Percentiles rank a stretch among this genome's conserved stretches.
These are phyloP conservation scores for Acleris literana DNA, from an alignment of 2,888 invertebrate species.

Conservation along the genomic window DNA sequence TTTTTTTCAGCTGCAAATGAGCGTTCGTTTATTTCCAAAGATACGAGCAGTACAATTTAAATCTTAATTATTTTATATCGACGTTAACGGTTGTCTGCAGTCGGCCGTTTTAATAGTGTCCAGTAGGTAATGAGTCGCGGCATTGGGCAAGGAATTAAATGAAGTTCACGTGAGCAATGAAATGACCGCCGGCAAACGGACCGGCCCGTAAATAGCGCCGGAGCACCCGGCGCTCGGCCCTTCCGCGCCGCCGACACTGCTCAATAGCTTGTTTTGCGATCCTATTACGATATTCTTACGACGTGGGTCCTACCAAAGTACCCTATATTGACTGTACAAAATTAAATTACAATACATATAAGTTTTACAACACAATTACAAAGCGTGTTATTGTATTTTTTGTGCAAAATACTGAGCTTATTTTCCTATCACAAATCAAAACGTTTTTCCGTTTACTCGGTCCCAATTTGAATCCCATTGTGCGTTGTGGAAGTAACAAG, in stretches of 20 bases:
- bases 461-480: constrained; percentile 26
- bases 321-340: constrained; percentile 19
- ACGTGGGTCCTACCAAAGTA: constrained; percentile 14
- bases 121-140: constrained; percentile 17
- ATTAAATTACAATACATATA: constrained; percentile 3
- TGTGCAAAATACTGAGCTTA: not conserved
- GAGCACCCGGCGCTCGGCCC: constrained; percentile 57
- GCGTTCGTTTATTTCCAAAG: too few relatives aligned
- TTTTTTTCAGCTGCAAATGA: too few relatives aligned
- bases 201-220: constrained; percentile 71
- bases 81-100: not conserved
- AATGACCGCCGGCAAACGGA: constrained; percentile 68
- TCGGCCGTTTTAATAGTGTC: not conserved
- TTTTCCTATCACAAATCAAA: constrained; percentile 16
- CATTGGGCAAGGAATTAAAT: constrained; percentile 48
- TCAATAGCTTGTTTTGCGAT: constrained; percentile 42
- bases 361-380: not conserved
- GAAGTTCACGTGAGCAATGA: constrained; percentile 65
- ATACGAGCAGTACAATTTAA: not conserved
- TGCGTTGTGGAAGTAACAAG: constrained; percentile 32
- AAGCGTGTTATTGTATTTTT: not conserved
- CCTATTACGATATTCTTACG: constrained; percentile 34
- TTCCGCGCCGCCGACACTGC: constrained; percentile 46
- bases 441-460: constrained; percentile 17
- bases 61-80: not conserved